A percentile compares a stretch with the other conserved stretches of the same genome.
phyloP scores from a whole-genome alignment of 2,888 invertebrate species.

The Epiblema foenella region DNA sequence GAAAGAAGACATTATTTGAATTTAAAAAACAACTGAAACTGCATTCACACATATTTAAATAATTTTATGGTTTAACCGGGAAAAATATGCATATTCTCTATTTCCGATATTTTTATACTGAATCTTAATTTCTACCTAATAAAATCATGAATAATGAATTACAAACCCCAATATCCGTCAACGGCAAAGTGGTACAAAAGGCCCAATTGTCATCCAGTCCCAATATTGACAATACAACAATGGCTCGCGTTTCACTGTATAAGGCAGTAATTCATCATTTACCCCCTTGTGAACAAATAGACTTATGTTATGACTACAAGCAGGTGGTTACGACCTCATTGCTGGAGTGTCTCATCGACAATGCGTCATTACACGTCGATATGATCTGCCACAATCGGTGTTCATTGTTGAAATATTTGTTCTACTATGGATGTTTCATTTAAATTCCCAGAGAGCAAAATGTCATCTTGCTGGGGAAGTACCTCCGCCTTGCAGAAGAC shows the following conservation, averaged over 20 bases:
- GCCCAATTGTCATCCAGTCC: constrained; percentile 19
- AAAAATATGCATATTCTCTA: too few relatives aligned
- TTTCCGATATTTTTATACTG: too few relatives aligned
- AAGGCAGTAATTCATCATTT: constrained; percentile 29
- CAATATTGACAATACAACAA: constrained; percentile 26
- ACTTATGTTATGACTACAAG: neutral
- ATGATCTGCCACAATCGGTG: constrained; percentile 32
- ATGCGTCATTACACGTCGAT: constrained; percentile 17
- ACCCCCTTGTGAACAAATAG: neutral
- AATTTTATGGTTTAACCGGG: too few relatives aligned
- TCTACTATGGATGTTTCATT: constrained; percentile 3
- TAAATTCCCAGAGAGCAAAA: too few relatives aligned
- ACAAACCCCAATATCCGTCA: constrained; percentile 4
- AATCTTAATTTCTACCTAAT: too few relatives aligned
- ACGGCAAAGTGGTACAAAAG: constrained; percentile 16
- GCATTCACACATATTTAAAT: too few relatives aligned
- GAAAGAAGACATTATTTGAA: too few relatives aligned
- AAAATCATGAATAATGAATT: neutral
- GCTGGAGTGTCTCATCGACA: neutral
- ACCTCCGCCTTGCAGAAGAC: too few relatives aligned
- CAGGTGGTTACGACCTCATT: neutral
- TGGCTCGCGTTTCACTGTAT: constrained; percentile 24
- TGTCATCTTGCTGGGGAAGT: too few relatives aligned
- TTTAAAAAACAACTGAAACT: too few relatives aligned
- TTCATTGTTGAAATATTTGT: constrained; percentile 31